Evolutionary conservation across 2,113 vertebrate species (phyloP).

Genomic region (Pipa parva): DNA sequence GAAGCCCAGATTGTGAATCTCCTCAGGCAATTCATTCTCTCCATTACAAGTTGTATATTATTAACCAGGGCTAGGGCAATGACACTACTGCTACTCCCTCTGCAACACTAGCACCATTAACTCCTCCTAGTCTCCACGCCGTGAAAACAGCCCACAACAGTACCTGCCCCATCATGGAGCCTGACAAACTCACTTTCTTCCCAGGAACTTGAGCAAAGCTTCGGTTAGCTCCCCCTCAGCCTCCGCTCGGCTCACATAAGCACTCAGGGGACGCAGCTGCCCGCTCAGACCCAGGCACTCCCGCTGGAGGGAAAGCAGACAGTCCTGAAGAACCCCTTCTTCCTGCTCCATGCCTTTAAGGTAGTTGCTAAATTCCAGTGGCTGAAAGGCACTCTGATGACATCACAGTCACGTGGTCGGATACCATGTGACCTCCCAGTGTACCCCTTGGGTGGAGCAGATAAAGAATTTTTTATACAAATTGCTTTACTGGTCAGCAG

Average conservation of each 20-base stretch:
- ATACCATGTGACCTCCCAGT: not conserved
- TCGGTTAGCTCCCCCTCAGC: constrained; percentile 72
- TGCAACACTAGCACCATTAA: too few species aligned
- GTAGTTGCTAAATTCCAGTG: not conserved
- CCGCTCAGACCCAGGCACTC: constrained; percentile 66
- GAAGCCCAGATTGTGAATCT: too few species aligned
- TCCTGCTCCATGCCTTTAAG: constrained; percentile 40
- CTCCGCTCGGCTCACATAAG: constrained; percentile 63
- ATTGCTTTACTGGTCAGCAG: too few species aligned
- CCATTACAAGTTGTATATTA: too few species aligned
- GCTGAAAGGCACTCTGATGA: not conserved
- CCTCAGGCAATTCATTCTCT: too few species aligned
- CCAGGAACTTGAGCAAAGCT: constrained; percentile 64
- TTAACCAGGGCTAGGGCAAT: too few species aligned
- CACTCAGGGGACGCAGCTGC: constrained; percentile 62
- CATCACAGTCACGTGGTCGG: too few species aligned
- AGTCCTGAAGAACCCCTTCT: constrained; percentile 47
- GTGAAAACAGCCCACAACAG: too few species aligned
- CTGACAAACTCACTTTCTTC: constrained; percentile 60
- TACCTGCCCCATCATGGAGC: not conserved
- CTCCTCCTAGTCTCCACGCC: too few species aligned
- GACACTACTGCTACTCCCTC: too few species aligned
- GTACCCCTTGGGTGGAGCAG: too few species aligned
- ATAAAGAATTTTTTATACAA: too few species aligned
- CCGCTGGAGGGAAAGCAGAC: constrained; percentile 61